A percentile compares a stretch with the other conserved stretches of the same genome.
These are phyloP conservation scores for Oppia nitens DNA, from an alignment of 1,140 invertebrate species.

Conservation along the genomic window DNA sequence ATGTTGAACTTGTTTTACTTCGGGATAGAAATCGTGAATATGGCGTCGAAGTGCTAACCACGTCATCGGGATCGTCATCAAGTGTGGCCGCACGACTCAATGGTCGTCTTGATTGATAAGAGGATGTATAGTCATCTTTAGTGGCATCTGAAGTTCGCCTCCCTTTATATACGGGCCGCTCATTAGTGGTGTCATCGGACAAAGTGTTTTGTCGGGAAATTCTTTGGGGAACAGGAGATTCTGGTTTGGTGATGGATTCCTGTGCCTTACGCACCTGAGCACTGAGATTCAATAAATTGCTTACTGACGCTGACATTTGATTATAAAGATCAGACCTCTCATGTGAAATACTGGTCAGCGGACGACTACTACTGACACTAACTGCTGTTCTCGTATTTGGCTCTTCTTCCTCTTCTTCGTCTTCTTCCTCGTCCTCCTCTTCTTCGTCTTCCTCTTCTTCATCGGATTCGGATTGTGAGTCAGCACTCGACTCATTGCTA, in stretches of 20 bases:
- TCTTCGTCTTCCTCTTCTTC: constrained; percentile 41
- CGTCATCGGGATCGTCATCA: constrained; percentile 13
- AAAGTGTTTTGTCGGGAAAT: not conserved
- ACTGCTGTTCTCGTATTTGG: too few species aligned
- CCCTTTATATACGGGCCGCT: not conserved
- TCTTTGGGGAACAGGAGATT: not conserved
- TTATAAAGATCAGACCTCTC: not conserved
- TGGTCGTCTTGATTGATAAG: constrained; percentile 15
- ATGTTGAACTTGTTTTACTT: constrained; percentile 8
- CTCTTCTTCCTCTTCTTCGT: constrained; percentile 7
- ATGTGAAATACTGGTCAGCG: not conserved
- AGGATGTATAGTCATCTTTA: not conserved
- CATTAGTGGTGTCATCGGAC: not conserved
- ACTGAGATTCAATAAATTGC: constrained; percentile 12
- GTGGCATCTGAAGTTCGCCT: not conserved
- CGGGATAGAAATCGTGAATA: not conserved
- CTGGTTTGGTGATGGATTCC: not conserved
- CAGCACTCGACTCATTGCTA: not conserved
- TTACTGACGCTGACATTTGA: constrained; percentile 11
- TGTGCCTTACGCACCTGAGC: constrained; percentile 15
- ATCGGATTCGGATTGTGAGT: constrained; percentile 29
- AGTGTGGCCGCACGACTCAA: constrained; percentile 3
- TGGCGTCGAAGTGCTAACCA: not conserved
- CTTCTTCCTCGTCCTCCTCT: constrained; percentile 5
- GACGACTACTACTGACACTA: not conserved